Evolutionary conservation across 2,797 vertebrate genomes (phyloP).

Genomic region (Uromys caudimaculatus): DNA sequence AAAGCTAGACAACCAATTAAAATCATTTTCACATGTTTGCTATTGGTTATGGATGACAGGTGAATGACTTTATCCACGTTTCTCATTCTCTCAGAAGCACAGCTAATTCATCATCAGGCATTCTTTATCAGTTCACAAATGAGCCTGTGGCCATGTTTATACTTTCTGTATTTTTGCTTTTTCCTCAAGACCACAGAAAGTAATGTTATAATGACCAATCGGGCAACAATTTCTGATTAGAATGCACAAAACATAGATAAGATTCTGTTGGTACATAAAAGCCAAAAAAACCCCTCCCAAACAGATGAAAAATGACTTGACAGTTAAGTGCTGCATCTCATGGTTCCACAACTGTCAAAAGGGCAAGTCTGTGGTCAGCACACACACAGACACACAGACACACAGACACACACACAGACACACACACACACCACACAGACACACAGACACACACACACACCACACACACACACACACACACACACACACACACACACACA

Average conservation of each 20-base stretch:
- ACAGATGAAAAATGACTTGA: background rate
- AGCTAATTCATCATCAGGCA: background rate
- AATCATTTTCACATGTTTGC: background rate
- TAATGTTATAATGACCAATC: background rate
- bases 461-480: too few species aligned
- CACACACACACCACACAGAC: background rate
- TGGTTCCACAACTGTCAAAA: accelerated
- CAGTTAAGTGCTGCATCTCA: background rate
- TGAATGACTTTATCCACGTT: background rate
- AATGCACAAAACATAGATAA: background rate
- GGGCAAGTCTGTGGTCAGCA: background rate
- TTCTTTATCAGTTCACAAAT: background rate
- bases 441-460: too few species aligned
- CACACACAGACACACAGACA: too few species aligned
- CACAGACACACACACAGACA: too few species aligned
- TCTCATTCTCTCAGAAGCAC: background rate
- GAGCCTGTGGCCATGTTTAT: background rate
- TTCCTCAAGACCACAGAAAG: background rate
- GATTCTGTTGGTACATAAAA: background rate
- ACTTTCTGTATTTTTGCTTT: background rate
- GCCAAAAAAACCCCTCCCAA: background rate
- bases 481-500: background rate
- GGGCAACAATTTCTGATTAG: background rate
- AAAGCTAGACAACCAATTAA: background rate
- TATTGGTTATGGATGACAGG: background rate